A percentile compares a stretch with the other conserved stretches of the same genome.
phyloP scores from a whole-genome alignment of 2,113 vertebrate genomes.

The Euleptes europaea region DNA sequence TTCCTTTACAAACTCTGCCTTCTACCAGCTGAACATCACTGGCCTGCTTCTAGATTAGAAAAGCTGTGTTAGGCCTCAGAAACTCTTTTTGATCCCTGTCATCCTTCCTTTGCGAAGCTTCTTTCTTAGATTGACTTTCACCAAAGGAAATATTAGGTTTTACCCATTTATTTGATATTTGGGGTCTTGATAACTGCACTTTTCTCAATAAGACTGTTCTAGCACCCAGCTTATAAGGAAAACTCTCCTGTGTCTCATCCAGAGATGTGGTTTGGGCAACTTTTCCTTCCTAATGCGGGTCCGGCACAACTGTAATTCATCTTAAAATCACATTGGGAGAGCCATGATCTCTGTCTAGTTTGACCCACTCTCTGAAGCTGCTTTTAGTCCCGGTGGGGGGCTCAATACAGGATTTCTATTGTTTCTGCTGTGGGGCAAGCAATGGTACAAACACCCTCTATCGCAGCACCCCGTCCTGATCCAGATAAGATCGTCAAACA shows the following conservation, averaged over 20 bases:
- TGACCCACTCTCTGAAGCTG: too few species aligned
- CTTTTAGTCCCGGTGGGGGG: too few species aligned
- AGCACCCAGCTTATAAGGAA: not conserved
- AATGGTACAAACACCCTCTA: too few species aligned
- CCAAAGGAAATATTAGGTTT: constrained; percentile 3
- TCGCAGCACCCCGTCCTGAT: too few species aligned
- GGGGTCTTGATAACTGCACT: not conserved
- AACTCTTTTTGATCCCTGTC: not conserved
- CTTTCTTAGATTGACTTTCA: not conserved
- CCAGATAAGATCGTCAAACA: too few species aligned
- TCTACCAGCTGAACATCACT: not conserved
- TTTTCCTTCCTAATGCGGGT: not conserved
- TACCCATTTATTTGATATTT: not conserved
- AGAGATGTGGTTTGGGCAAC: not conserved
- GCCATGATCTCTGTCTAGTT: too few species aligned
- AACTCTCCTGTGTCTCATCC: not conserved
- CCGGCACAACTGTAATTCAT: too few species aligned
- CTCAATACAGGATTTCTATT: too few species aligned
- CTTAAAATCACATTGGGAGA: too few species aligned
- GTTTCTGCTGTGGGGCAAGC: too few species aligned
- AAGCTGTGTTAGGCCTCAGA: not conserved
- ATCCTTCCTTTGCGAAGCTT: constrained; percentile 11
- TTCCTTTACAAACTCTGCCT: not conserved
- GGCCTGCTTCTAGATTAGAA: not conserved
- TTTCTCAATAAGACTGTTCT: not conserved